Conservation (phyloP, 2,113 vertebrate species). For the Aramus guarauna region DNA sequence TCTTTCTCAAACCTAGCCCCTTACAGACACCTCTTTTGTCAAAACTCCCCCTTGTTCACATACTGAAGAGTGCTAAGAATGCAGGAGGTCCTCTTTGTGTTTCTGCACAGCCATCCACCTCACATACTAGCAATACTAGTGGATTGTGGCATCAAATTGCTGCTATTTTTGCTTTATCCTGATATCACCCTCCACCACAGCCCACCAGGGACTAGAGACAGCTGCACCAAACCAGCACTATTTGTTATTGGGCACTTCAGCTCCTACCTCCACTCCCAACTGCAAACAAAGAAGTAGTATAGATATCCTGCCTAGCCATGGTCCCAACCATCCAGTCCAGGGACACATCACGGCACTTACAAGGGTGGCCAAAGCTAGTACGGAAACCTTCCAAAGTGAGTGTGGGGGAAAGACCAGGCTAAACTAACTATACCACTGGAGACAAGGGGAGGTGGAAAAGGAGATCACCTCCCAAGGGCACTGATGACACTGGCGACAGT, state of each 20-base stretch:
- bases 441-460: background rate
- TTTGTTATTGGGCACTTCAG: background rate
- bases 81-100: background rate
- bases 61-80: background rate
- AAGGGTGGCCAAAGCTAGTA: background rate
- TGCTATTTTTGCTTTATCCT: background rate
- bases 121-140: rapidly evolving
- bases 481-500: background rate
- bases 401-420: background rate
- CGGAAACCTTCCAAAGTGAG: background rate
- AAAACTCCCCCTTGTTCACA: background rate
- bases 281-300: background rate
- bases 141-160: background rate
- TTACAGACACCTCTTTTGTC: background rate
- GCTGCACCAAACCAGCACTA: background rate
- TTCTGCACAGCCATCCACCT: background rate
- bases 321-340: background rate
- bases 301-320: background rate
- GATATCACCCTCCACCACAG: background rate
- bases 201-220: background rate
- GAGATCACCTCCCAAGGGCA: background rate
- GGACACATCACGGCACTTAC: background rate
- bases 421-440: background rate
- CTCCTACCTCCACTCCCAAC: background rate
- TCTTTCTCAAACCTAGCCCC: background rate